phyloP scores from a whole-genome alignment of 1,140 invertebrate genomes.

The Yoshiicerus persimilis region DNA sequence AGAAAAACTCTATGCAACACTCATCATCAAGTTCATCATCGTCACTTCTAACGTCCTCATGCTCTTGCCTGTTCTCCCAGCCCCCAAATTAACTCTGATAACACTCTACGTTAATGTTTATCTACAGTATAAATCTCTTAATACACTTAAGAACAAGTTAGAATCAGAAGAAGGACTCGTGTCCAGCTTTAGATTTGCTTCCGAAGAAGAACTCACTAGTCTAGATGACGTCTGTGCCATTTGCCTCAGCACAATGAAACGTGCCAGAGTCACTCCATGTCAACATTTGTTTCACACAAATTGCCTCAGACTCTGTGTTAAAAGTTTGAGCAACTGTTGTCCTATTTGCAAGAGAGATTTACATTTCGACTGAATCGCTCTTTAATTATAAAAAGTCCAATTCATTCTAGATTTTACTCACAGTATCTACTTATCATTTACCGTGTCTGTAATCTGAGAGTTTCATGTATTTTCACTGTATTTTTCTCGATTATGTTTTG shows the following conservation, averaged over 20 bases:
- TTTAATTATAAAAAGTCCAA: neutral
- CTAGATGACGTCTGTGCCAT: conserved; percentile 76
- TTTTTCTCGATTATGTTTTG: neutral
- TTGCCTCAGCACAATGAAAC: conserved; percentile 68
- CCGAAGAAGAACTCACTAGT: conserved; percentile 62
- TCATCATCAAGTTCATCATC: conserved; percentile 41
- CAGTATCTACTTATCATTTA: neutral
- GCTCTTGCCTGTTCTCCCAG: conserved; percentile 3
- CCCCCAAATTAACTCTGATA: conserved; percentile 57
- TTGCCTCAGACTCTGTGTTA: conserved; percentile 69
- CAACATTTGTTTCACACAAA: conserved; percentile 75
- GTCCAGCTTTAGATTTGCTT: conserved; percentile 66
- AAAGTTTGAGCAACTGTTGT: conserved; percentile 64
- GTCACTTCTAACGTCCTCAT: conserved; percentile 29
- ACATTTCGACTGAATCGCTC: conserved; percentile 7
- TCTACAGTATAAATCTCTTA: conserved; percentile 65
- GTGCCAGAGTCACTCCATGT: conserved; percentile 71
- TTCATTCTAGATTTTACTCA: neutral
- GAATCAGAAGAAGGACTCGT: conserved; percentile 63
- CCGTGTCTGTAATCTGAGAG: neutral
- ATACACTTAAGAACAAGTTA: conserved; percentile 59
- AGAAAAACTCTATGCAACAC: conserved; percentile 46
- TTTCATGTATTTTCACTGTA: neutral
- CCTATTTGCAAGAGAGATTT: conserved; percentile 67
- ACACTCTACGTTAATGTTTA: conserved; percentile 69